Evolutionary conservation across 2,888 invertebrate species (phyloP), one percentile per base, ranked within the genome.

Genomic region (Aelia acuminata): DNA sequence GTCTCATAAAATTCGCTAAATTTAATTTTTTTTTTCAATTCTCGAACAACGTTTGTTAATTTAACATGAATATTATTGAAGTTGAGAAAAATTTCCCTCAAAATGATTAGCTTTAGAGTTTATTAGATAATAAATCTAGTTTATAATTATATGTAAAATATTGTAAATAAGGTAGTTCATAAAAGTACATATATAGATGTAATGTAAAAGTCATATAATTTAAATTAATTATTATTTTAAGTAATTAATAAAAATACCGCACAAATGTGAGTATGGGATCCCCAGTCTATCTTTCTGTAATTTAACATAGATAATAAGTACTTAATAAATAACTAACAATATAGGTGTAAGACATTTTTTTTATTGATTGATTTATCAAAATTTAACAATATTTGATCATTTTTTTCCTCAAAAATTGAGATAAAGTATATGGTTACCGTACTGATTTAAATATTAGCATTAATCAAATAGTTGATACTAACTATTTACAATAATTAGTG

Each of bases 251-350:
- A 70, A 70, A 70, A 70, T 20, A 70, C 63, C 63, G 80, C 80
- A 80, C 80, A 43, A 43, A 80, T n/a, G 43, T 80, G 80, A 80
- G 80, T 80, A 80, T n/a, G 80, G 80, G n/a, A 80, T 43, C 43
- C 22, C 80, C 43, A 47, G 11, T 47, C 80, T 80, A 80, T 80
- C 80, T 80, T 80, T 80, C 80, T 80, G 26, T 8, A 57, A 57
- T 26, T 26, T n/a, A 26, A 57, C 3, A 57, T 15, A 26, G 26
- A 57, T 57, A 57, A 53, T 57, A 57, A 57, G 13, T 57, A 57
- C 3, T 3, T 0, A 15, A 26, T 57, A 31, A 57, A 3, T 57
- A 57, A 4, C 3, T 0, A 15, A 26, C 26, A 31, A 57, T 26
- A 15, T 57, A 57, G 57, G 13, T 26, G 15, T 57, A 57, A 53